Percentiles rank a stretch among this genome's conserved stretches.
Evolutionary conservation across 2,888 invertebrate genomes (phyloP).

Genomic region (Sycophila texana): DNA sequence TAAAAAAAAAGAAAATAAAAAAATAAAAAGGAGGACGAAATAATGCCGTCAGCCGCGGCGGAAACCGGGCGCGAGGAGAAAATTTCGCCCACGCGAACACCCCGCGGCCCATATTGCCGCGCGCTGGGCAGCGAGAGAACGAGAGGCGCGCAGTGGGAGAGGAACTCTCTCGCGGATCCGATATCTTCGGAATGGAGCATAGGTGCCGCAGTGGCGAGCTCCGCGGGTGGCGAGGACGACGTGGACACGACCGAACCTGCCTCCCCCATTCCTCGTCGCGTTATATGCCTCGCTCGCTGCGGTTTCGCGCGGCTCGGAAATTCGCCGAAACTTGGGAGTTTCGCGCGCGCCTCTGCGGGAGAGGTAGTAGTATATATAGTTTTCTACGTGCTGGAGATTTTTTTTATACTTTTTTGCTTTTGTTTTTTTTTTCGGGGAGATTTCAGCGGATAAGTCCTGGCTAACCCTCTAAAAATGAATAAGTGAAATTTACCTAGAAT

Average conservation of each 20-base stretch:
- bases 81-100: constrained; percentile 35
- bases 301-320: too few species aligned
- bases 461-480: too few species aligned
- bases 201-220: constrained; percentile 63
- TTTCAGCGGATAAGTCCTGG: too few species aligned
- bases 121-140: neutral
- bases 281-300: neutral
- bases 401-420: too few species aligned
- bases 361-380: too few species aligned
- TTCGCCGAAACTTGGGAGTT: too few species aligned
- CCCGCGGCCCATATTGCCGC: constrained; percentile 18
- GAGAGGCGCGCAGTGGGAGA: neutral
- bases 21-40: too few species aligned
- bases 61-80: constrained; percentile 13
- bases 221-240: constrained; percentile 55
- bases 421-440: too few species aligned
- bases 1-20: too few species aligned
- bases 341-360: too few species aligned
- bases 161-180: constrained; percentile 60
- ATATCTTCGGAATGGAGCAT: constrained; percentile 74
- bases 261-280: constrained; percentile 64
- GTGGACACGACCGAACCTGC: constrained; percentile 73
- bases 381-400: too few species aligned
- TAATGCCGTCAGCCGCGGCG: neutral
- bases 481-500: too few species aligned